Evolutionary conservation across 2,888 invertebrate species (phyloP).

Genomic region (Thera britannica): DNA sequence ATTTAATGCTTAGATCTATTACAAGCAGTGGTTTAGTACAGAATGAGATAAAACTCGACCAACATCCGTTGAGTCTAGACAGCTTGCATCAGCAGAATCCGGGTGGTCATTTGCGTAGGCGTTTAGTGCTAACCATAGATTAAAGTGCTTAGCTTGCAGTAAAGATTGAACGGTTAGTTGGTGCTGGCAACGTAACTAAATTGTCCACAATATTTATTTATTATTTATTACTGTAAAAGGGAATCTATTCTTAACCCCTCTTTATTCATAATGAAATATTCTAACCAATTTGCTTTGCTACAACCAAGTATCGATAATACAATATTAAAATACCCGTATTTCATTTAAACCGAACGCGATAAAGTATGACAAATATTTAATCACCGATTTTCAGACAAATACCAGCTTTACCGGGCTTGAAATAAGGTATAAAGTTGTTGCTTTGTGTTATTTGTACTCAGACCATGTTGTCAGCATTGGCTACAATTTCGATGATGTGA

Average conservation of each 20-base stretch:
- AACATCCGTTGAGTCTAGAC: too few species aligned
- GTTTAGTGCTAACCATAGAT: too few species aligned
- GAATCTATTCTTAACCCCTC: neutral
- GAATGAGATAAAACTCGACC: too few species aligned
- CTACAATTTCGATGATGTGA: slow-evolving; percentile 39
- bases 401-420: slow-evolving; percentile 3
- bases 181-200: neutral
- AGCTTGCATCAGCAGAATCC: too few species aligned
- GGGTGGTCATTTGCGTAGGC: too few species aligned
- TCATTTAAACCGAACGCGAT: slow-evolving; percentile 33
- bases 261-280: slow-evolving; percentile 19
- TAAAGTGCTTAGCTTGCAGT: too few species aligned
- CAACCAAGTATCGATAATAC: slow-evolving; percentile 30
- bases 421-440: slow-evolving; percentile 23
- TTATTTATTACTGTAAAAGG: too few species aligned
- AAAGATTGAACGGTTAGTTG: neutral
- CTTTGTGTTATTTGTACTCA: slow-evolving; percentile 1
- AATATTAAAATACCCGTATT: slow-evolving; percentile 37
- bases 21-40: too few species aligned
- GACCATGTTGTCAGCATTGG: slow-evolving; percentile 32
- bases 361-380: slow-evolving; percentile 32
- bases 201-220: too few species aligned
- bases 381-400: slow-evolving; percentile 16
- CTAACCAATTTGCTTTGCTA: slow-evolving; percentile 26
- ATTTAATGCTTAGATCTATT: too few species aligned